Base-by-base conservation (phyloP, 2,888 invertebrate genomes). In the Drosophila tanythrix region DNA sequence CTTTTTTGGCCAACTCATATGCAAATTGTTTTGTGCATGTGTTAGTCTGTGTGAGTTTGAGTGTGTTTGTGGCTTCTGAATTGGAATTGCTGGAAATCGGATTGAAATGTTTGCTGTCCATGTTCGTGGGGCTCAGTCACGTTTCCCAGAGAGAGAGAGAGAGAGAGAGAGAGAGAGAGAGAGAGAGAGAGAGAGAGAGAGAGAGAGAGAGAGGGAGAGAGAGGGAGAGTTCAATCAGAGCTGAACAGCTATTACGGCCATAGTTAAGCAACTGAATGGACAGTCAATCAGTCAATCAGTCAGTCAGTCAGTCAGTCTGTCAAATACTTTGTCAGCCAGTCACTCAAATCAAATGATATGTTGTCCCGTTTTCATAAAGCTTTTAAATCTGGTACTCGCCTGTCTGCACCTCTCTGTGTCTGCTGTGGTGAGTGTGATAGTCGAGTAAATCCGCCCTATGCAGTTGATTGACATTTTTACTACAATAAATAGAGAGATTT, bases 21-120 rank as follows among this genome's bases (percentile, higher is more conserved):
- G 86, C 88, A 86, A 86, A 88, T 88, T 81, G 81, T 70, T 73
- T 62, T 40, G 61, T 18, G 46, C n/a, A 25, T 62, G 61, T 58
- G 48, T 59, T 46, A 56, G 48, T 57, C 48, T 43, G 70, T 53
- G 57, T 53, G 64, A 40, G 62, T 70, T 72, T 36, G 61, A 69
- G 48, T 70, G 74, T 70, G 63, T 46, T 51, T 68, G 69, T 52
- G 81, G 56, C 46, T 59, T 76, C 61, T 72, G 89, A 88, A 89
- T 88, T 81, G 88, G 72, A 88, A 84, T 85, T 82, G 81, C 76
- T 86, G 71, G 72, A 83, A 88, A 89, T 88, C 79, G 88, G 79
- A 89, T 89, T 86, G 86, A 86, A 89, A 88, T 88, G 86, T 86
- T 86, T 88, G 88, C 76, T 79, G 90, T 82, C 80, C 82, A 74